Evolutionary conservation across 2,888 invertebrate species (phyloP).

Genomic region (Drosophila recens): DNA sequence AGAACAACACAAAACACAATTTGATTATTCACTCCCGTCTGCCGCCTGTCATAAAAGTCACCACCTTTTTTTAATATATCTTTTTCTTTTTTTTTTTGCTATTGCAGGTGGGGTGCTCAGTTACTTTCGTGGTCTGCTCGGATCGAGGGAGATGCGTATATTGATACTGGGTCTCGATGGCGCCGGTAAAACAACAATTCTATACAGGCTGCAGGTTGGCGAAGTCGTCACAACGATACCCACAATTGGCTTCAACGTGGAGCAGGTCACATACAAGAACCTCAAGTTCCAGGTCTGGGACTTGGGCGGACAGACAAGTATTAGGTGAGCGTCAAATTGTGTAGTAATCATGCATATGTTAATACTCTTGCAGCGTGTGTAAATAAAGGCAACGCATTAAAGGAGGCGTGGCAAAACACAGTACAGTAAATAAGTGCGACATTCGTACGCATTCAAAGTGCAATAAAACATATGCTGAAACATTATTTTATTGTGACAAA

Average conservation of each 20-base stretch:
- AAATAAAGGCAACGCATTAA: not conserved
- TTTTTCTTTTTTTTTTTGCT: slow-evolving; percentile 12
- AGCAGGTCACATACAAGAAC: slow-evolving; percentile 99
- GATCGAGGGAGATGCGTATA: slow-evolving; percentile 98
- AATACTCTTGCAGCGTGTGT: not conserved
- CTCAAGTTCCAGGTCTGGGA: slow-evolving; percentile 99
- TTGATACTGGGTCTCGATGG: slow-evolving; percentile 98
- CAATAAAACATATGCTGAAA: too few relatives aligned
- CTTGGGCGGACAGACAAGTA: slow-evolving; percentile 99
- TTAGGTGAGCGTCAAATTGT: slow-evolving; percentile 88
- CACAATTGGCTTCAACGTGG: slow-evolving; percentile 99
- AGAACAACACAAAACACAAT: not conserved
- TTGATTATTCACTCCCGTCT: slow-evolving; percentile 23
- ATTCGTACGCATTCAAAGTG: too few relatives aligned
- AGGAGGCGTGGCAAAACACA: not conserved
- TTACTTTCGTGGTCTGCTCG: slow-evolving; percentile 97
- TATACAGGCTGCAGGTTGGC: slow-evolving; percentile 98
- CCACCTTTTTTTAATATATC: slow-evolving; percentile 19
- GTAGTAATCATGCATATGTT: not conserved
- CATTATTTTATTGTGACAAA: too few relatives aligned
- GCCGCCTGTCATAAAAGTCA: slow-evolving; percentile 52
- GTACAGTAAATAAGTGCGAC: not conserved
- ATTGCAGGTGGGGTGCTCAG: slow-evolving; percentile 95
- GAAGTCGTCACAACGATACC: slow-evolving; percentile 99
- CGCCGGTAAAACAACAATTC: slow-evolving; percentile 99